Base-by-base conservation (phyloP, 2,888 invertebrate species). In the Xestia ashworthii region DNA sequence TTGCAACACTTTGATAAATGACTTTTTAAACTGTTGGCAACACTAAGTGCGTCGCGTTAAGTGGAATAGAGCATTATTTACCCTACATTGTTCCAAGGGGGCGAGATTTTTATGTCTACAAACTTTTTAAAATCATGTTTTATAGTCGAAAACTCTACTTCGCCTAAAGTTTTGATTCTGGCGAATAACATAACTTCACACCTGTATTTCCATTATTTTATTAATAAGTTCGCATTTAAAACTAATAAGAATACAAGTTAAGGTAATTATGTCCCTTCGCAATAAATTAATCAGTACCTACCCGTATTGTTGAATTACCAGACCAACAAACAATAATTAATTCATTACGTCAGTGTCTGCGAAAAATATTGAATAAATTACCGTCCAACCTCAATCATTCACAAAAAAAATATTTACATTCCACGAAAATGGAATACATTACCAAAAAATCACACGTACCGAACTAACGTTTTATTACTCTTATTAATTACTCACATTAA, bases 21-120 rank as follows among this genome's bases (percentile, higher is more conserved):
- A 92, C 91, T 90, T 93, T 95, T 95, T 95, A 94, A 95, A 95
- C 92, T 94, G 95, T 94, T 95, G 94, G 94, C 93, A 95, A 91
- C 95, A 89, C 87, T 88, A 80, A 88, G 90, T 89, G 89, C 78
- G 86, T 88, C 83, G 83, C 80, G 88, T 80, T 90, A 90, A 91
- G 89, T 91, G 89, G 88, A 70, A 86, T 82, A 88, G 82, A 84
- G 79, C 83, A 76, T 78, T 86, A 80, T 83, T 85, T 84, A 83
- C 76, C 74, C 69, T 79, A 78, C 68, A 81, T 80, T 78, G 76
- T 70, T 71, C 32, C 65, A 71, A 72, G 77, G 75, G 78, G 71
- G 19, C 53, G 48, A 25, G 25, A 50, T 62, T 75, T 80, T 80
- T 74, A 67, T 50, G 38, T 32, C 14, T 68, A 75, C 38, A n/a